Evolutionary conservation across 2,888 invertebrate species (phyloP).

Genomic region (Drosophila eohydei): DNA sequence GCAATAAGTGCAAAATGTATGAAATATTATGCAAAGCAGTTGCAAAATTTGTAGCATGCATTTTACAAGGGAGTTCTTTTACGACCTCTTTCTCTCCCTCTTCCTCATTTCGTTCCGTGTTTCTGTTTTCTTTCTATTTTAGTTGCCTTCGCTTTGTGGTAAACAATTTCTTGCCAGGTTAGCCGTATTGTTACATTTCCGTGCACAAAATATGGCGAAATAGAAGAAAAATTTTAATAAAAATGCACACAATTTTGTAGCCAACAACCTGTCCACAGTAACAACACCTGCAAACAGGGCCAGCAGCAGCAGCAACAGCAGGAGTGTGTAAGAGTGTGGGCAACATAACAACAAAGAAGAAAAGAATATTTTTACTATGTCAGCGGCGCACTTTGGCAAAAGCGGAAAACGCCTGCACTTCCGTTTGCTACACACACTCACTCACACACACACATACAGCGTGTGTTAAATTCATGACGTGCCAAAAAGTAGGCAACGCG

Average conservation of each 20-base stretch:
- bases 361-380: constrained; percentile 56
- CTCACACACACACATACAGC: constrained; percentile 16
- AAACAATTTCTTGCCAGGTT: constrained; percentile 54
- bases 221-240: constrained; percentile 53
- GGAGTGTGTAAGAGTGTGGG: constrained; percentile 2
- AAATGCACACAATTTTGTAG: constrained; percentile 75
- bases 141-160: constrained; percentile 40
- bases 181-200: constrained; percentile 69
- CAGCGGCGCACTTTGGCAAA: constrained; percentile 65
- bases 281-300: constrained; percentile 22
- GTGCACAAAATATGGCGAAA: constrained; percentile 61
- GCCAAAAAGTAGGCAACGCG: constrained; percentile 63
- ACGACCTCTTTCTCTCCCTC: neutral
- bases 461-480: constrained; percentile 75
- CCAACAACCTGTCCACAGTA: constrained; percentile 61
- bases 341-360: constrained; percentile 25
- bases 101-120: neutral
- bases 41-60: constrained; percentile 43
- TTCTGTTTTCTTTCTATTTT: constrained; percentile 15
- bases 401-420: constrained; percentile 79
- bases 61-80: constrained; percentile 25
- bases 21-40: constrained; percentile 42
- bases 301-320: neutral
- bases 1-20: constrained; percentile 48
- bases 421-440: constrained; percentile 59